Conservation (phyloP, 2,797 vertebrate genomes). For the Pelodytes ibericus region DNA sequence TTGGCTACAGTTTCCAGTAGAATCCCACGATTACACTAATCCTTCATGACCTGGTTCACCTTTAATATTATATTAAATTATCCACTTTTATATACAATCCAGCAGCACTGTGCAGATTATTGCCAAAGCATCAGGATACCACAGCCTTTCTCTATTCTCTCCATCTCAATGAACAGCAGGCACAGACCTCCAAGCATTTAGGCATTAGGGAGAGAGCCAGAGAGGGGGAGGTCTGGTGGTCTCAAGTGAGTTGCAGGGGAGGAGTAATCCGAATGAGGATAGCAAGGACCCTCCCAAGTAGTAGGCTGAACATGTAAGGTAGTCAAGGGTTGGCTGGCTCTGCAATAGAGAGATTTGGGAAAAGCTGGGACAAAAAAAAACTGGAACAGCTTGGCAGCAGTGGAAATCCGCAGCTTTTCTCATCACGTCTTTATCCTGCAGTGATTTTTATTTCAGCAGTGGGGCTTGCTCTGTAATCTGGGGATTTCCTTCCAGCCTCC, state of each 20-base stretch:
- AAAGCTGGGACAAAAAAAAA: constrained; percentile 9
- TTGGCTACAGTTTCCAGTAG: too few species aligned
- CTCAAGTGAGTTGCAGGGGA: constrained; percentile 36
- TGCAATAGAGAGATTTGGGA: constrained; percentile 7
- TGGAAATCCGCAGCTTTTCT: constrained; percentile 3
- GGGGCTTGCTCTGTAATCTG: background rate
- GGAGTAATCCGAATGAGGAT: constrained; percentile 32
- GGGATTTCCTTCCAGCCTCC: constrained; percentile 32
- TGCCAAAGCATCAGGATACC: background rate
- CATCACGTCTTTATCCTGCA: background rate
- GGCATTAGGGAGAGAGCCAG: background rate
- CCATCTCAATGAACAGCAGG: background rate
- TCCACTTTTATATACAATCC: background rate
- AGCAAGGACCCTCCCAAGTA: constrained; percentile 39
- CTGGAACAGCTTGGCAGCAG: background rate
- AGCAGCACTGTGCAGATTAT: background rate
- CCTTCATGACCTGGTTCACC: too few species aligned
- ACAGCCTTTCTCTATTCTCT: background rate
- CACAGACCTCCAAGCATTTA: background rate
- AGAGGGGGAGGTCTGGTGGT: constrained; percentile 35
- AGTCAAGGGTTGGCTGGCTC: constrained; percentile 12
- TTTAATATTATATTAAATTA: background rate
- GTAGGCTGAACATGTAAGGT: constrained; percentile 30
- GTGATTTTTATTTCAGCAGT: background rate
- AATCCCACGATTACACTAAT: too few species aligned